Conservation (phyloP, 2,888 invertebrate species). For the Panzeria rudis region DNA sequence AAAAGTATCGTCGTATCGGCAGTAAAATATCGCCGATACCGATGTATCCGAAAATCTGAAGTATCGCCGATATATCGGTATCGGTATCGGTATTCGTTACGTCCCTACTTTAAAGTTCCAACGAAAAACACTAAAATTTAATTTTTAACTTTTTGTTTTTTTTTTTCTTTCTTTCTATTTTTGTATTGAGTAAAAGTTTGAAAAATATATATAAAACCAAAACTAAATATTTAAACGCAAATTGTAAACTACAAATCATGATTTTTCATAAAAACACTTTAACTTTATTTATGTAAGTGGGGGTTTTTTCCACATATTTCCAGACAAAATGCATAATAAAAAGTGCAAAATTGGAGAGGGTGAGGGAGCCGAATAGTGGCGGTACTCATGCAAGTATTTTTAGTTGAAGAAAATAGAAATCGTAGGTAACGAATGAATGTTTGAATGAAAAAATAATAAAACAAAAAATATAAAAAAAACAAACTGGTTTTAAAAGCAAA, state of each 20-base stretch:
- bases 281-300: conserved; percentile 49
- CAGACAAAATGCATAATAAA: background rate
- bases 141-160: background rate
- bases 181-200: conserved; percentile 44
- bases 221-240: conserved; percentile 43
- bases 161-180: background rate
- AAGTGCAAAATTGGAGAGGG: background rate
- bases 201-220: conserved; percentile 2
- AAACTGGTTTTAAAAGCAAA: conserved; percentile 47
- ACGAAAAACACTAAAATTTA: too few relatives aligned
- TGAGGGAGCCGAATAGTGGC: background rate
- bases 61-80: too few relatives aligned
- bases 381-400: conserved; percentile 42
- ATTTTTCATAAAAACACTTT: conserved; percentile 45
- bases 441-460: conserved; percentile 20
- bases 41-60: too few relatives aligned
- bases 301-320: background rate
- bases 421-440: conserved; percentile 39
- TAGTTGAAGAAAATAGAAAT: conserved; percentile 41
- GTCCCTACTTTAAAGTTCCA: too few relatives aligned
- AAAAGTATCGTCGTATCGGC: too few relatives aligned
- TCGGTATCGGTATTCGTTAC: too few relatives aligned
- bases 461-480: background rate
- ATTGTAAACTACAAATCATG: conserved; percentile 54
- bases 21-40: too few relatives aligned